These are phyloP conservation scores for Gopherus flavomarginatus DNA, from an alignment of 2,113 vertebrate genomes.

Conservation along the genomic window DNA sequence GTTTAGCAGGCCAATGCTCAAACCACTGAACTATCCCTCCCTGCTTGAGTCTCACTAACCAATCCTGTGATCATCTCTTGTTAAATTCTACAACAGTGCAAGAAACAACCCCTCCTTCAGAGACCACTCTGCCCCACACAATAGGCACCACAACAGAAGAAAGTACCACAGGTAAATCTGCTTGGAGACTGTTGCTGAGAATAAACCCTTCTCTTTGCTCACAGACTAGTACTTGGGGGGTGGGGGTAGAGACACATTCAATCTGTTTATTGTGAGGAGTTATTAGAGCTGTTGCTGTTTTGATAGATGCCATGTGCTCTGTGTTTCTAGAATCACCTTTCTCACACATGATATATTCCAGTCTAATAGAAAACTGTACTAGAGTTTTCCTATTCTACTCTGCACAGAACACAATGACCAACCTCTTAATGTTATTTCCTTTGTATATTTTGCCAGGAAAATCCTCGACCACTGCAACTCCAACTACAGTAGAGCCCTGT, in stretches of 20 bases:
- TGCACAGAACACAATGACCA: too few relatives aligned
- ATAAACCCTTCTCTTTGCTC: background rate
- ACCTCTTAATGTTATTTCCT: too few relatives aligned
- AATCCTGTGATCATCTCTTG: background rate
- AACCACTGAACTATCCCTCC: too few relatives aligned
- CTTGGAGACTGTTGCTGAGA: background rate
- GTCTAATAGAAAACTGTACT: too few relatives aligned
- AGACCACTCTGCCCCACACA: background rate
- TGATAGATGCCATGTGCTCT: background rate
- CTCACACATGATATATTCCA: too few relatives aligned
- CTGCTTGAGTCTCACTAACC: background rate
- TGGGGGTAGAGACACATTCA: background rate
- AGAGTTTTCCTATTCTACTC: too few relatives aligned
- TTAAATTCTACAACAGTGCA: background rate
- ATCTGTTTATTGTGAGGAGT: background rate
- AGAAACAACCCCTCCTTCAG: background rate
- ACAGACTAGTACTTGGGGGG: background rate
- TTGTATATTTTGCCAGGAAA: too few relatives aligned
- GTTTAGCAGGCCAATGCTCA: too few relatives aligned
- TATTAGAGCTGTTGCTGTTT: background rate
- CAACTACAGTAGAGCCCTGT: too few relatives aligned
- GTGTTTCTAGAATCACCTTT: too few relatives aligned
- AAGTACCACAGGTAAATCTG: background rate
- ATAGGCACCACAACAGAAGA: conserved; percentile 7
- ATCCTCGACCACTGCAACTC: too few relatives aligned